Percentiles rank a stretch among this genome's conserved stretches.
Conservation (phyloP, 2,797 vertebrate genomes). For the Parambassis ranga region DNA sequence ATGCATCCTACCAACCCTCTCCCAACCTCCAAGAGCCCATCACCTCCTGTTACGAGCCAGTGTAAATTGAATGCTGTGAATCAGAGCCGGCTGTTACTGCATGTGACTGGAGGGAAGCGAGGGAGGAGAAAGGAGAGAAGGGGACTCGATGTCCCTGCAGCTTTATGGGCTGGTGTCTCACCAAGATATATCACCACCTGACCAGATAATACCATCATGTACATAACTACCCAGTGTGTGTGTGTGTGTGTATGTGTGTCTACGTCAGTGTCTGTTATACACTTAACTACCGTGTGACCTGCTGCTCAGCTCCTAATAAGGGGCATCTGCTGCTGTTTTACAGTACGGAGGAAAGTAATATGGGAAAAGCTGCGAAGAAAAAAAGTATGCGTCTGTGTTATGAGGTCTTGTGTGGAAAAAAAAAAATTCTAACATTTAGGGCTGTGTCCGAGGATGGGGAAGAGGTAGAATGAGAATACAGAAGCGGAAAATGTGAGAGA, state of each 20-base stretch:
- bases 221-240: constrained; percentile 61
- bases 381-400: not conserved
- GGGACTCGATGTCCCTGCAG: constrained; percentile 67
- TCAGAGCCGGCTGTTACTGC: constrained; percentile 68
- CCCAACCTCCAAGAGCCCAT: constrained; percentile 62
- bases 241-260: constrained; percentile 10
- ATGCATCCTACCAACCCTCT: constrained; percentile 25
- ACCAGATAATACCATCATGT: constrained; percentile 73
- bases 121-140: constrained; percentile 45
- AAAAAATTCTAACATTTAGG: constrained; percentile 17
- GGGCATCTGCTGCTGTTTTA: constrained; percentile 65
- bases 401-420: constrained; percentile 20
- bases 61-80: constrained; percentile 79
- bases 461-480: constrained; percentile 24
- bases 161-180: constrained; percentile 70
- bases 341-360: constrained; percentile 26
- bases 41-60: constrained; percentile 70
- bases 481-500: constrained; percentile 34
- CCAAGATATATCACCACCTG: constrained; percentile 66
- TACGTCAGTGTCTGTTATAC: constrained; percentile 44
- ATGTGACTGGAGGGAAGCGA: constrained; percentile 60
- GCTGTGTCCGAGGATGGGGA: constrained; percentile 15
- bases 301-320: constrained; percentile 68
- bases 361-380: constrained; percentile 8
- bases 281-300: constrained; percentile 66